These are phyloP conservation scores for Eulemur albifrons DNA, from an alignment of 2,797 vertebrate genomes.

Conservation along the genomic window DNA sequence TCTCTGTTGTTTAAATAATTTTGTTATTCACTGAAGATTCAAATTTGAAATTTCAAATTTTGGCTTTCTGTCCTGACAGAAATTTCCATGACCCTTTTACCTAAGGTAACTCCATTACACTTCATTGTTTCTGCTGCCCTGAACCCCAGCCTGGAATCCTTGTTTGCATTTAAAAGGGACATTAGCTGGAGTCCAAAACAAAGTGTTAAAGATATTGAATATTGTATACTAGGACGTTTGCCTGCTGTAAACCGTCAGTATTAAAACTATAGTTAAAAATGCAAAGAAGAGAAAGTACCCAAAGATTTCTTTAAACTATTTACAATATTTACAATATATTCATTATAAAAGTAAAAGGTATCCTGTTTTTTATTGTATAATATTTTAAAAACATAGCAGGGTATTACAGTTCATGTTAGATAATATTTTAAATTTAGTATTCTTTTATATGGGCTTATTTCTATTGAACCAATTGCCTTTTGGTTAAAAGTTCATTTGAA, in stretches of 20 bases:
- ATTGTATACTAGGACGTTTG: background rate
- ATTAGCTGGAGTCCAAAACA: background rate
- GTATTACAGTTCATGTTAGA: background rate
- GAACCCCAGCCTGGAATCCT: background rate
- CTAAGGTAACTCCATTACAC: background rate
- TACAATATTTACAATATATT: background rate
- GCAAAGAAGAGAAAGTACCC: background rate
- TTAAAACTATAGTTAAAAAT: slow-evolving; percentile 22
- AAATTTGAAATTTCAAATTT: slow-evolving; percentile 29
- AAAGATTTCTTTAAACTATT: background rate
- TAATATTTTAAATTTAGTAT: slow-evolving; percentile 9
- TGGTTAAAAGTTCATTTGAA: slow-evolving; percentile 18
- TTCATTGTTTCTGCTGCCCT: background rate
- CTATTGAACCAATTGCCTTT: slow-evolving; percentile 22
- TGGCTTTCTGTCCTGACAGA: background rate
- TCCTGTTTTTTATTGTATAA: background rate
- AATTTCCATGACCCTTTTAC: background rate
- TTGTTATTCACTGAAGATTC: background rate
- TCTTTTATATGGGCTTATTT: slow-evolving; percentile 1
- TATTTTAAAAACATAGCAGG: slow-evolving; percentile 2
- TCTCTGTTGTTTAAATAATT: background rate
- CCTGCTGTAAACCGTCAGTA: background rate
- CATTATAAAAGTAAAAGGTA: background rate
- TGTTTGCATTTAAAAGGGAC: background rate
- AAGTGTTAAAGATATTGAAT: background rate